Conservation (phyloP, 1,140 invertebrate genomes). For the Polypedilum vanderplanki region DNA sequence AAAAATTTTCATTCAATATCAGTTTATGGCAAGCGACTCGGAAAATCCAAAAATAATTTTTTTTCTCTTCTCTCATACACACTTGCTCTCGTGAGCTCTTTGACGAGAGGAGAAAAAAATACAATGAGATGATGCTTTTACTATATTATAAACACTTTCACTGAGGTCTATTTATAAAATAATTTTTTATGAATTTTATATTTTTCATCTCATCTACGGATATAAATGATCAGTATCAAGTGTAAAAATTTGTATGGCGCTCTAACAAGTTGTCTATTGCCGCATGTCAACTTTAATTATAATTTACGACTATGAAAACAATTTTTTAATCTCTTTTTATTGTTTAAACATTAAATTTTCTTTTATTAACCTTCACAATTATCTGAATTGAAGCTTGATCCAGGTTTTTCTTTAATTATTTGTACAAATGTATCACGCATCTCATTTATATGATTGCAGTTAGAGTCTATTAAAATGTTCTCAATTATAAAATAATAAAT, state of each 20-base stretch:
- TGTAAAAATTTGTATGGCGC: background rate
- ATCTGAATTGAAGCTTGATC: background rate
- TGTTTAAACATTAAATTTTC: background rate
- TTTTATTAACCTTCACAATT: background rate
- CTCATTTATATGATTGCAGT: background rate
- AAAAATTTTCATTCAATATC: slow-evolving; percentile 10
- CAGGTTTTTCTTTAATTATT: background rate
- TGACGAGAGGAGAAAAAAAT: background rate
- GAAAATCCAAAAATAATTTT: slow-evolving; percentile 4
- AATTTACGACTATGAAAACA: too few species aligned
- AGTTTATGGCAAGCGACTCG: background rate
- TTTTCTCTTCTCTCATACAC: too few species aligned
- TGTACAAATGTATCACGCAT: slow-evolving; percentile 28
- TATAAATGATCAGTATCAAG: background rate
- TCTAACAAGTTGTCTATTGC: slow-evolving; percentile 17
- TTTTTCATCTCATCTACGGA: background rate
- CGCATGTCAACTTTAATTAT: background rate
- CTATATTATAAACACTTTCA: slow-evolving; percentile 25
- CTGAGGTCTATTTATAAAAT: slow-evolving; percentile 4
- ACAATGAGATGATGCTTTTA: background rate
- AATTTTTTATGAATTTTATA: background rate
- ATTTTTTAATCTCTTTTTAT: too few species aligned
- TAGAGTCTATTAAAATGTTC: background rate
- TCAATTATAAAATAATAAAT: background rate
- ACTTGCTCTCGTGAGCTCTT: background rate